phyloP scores from a whole-genome alignment of 2,888 invertebrate genomes.

The Pachliopta kotzebuea region DNA sequence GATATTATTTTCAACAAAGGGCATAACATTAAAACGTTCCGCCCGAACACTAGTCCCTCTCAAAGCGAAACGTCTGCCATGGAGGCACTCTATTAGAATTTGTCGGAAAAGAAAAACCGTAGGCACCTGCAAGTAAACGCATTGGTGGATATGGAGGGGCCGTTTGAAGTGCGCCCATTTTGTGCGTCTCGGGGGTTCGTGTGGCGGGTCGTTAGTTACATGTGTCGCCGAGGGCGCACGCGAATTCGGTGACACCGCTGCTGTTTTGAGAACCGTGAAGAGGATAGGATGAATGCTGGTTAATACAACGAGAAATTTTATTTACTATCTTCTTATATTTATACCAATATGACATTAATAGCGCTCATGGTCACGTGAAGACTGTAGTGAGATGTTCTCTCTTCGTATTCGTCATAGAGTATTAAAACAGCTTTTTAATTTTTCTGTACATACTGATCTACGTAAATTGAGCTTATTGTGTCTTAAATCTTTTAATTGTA shows the following conservation, averaged over 20 bases:
- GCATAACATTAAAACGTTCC: slow-evolving; percentile 40
- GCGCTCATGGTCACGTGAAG: too few relatives aligned
- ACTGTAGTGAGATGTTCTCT: too few relatives aligned
- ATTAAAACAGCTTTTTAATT: too few relatives aligned
- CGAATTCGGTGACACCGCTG: slow-evolving; percentile 44
- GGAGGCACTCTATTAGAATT: slow-evolving; percentile 60
- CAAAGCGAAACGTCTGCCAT: slow-evolving; percentile 44
- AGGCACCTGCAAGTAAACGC: slow-evolving; percentile 77
- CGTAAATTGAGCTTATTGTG: too few relatives aligned
- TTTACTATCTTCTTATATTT: neutral
- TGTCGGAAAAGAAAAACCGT: slow-evolving; percentile 71
- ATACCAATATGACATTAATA: neutral
- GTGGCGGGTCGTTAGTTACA: slow-evolving; percentile 65
- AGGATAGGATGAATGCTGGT: neutral
- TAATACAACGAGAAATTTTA: neutral
- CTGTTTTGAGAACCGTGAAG: slow-evolving; percentile 28
- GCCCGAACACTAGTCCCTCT: slow-evolving; percentile 42
- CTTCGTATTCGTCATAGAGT: too few relatives aligned
- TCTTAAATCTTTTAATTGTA: too few relatives aligned
- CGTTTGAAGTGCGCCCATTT: slow-evolving; percentile 73
- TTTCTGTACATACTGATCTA: too few relatives aligned
- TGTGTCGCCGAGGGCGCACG: slow-evolving; percentile 44
- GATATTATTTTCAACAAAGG: slow-evolving; percentile 4
- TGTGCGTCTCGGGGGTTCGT: slow-evolving; percentile 56
- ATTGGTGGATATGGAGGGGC: slow-evolving; percentile 36